Base-by-base conservation (phyloP, 2,797 vertebrate genomes). In the Acropternis orthonyx region DNA sequence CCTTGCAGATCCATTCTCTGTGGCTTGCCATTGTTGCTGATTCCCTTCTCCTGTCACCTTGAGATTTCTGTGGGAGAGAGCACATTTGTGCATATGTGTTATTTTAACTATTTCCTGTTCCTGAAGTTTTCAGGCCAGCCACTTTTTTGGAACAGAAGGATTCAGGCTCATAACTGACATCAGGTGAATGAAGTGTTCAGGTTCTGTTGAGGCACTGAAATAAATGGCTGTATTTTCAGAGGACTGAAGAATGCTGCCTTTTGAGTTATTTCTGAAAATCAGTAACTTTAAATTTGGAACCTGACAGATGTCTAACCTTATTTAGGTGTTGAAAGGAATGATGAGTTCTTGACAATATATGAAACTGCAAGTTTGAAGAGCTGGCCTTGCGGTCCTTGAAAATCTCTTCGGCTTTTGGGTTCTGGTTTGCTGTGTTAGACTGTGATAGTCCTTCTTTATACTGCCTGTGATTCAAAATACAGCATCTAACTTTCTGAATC, bases 261-360 rank as follows among this genome's bases (percentile, higher is more conserved):
- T 87, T 52, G 59, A 79, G 71, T 87, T 88, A 75, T 79, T 92
- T 92, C 85, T 92, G 92, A 77, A 76, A 84, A 44, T 78, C 22
- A n/a, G 14, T 72, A 72, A 65, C 61, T 91, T 89, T 41, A 88
- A 89, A 67, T 76, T 79, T 69, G 80, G 80, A 93, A 74, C 83
- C 63, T 94, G 69, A 52, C 74, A 90, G 71, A 76, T 91, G 49
- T 69, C 51, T 92, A 78, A 86, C 71, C 32, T 92, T 79, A 67
- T 68, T 84, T 85, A 85, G 65, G 75, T 4, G 27, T 82, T 86
- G 71, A 94, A 95, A 87, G 34, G 52, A 27, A 71, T 86, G 58
- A 69, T 44, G 77, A 90, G 43, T 88, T 92, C 79, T 74, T 87
- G 59, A 75, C 30, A 69, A 92, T 89, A 76, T 81, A 49, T 71